Conservation (phyloP, 1,140 invertebrate species). For the Oryctes rhinoceros region DNA sequence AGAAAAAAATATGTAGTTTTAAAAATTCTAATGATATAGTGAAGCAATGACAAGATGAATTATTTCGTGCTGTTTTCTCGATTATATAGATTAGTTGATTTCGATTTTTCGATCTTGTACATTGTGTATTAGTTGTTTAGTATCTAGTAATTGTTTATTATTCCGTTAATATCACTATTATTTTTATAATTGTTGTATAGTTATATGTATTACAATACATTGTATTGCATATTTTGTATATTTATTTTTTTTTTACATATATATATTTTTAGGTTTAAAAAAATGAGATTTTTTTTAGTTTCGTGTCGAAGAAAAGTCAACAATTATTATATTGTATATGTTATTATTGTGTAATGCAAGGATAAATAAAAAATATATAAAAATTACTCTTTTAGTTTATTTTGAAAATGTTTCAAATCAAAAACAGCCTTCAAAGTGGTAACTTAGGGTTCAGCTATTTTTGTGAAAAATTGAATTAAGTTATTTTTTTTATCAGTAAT, state of each 20-base stretch:
- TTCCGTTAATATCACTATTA: background rate
- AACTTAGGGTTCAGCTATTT: too few species aligned
- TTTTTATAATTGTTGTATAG: conserved; percentile 1
- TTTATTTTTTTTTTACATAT: background rate
- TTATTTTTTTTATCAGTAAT: too few species aligned
- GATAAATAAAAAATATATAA: background rate
- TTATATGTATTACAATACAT: background rate
- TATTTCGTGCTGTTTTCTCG: background rate
- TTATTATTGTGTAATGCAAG: conserved; percentile 19
- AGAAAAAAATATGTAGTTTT: conserved; percentile 3
- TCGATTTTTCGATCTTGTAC: background rate
- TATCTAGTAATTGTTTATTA: background rate
- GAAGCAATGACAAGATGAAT: background rate
- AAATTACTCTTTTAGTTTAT: background rate
- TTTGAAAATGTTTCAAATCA: too few species aligned
- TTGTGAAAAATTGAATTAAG: too few species aligned
- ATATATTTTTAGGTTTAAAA: background rate
- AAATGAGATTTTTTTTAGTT: background rate
- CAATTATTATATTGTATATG: conserved; percentile 19
- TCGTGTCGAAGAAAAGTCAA: background rate
- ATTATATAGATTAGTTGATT: background rate
- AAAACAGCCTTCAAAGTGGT: too few species aligned
- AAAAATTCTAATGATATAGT: background rate
- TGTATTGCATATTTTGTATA: background rate
- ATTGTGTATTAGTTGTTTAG: background rate